Base-by-base conservation (phyloP, 2,797 vertebrate species). In the Acrocephalus scirpaceus region DNA sequence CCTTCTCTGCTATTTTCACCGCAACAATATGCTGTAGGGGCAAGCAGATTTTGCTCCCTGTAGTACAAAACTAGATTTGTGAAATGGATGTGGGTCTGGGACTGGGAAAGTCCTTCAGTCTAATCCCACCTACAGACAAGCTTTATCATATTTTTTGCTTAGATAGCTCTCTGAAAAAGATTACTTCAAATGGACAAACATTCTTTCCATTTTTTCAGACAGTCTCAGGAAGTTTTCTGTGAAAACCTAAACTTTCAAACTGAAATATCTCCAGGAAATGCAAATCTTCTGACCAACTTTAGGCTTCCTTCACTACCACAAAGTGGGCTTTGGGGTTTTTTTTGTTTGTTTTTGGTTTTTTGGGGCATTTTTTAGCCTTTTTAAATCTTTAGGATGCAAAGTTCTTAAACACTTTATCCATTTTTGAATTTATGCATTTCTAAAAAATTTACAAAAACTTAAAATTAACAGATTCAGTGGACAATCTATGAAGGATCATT, bases 51-150 rank as follows among this genome's bases (percentile, higher is more conserved):
- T 86, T 57, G 3, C 22, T 81, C 13, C 9, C 32, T 17, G 9
- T 26, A 18, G 38, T 50, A 71, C 3, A 16, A 81, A 95, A 70
- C 9, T 1, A 57, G 7, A 48, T 85, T 20, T 89, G 29, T 87
- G 71, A 47, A 58, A 82, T 14, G 22, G 11, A 44, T 36, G 11
- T 65, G 30, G 27, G 30, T 76, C 23, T 51, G 34, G 25, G 64
- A 85, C 27, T 26, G 48, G 71, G 60, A 47, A 91, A 56, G 16
- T 30, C 60, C 60, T 87, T 73, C 16, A 16, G 5, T n/a, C 51
- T 89, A 79, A 91, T 85, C n/a, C 34, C 22, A 85, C n/a, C 36
- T 51, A 75, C 44, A 82, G 88, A 66, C 38, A 87, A 84, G 10
- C 8, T 65, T 89, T 86, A 94, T 57, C 7, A 22, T 69, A 30